These are phyloP conservation scores for Camelus dromedarius DNA, from an alignment of 2,113 vertebrate species.

Conservation along the genomic window DNA sequence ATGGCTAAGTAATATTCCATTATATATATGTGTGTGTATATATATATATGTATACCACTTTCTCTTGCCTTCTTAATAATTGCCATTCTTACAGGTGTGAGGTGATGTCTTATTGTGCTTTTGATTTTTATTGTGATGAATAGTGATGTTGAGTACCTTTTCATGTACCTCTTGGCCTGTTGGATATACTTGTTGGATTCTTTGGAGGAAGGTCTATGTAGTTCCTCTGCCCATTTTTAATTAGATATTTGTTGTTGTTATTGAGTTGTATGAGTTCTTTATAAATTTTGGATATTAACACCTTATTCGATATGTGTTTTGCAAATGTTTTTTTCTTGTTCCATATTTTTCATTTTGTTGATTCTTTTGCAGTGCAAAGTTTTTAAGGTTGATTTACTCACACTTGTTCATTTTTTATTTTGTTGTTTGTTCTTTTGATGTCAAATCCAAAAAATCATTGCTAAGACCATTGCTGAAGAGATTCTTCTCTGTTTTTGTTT, in stretches of 20 bases:
- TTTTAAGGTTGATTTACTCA: background rate
- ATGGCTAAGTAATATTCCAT: too few species aligned
- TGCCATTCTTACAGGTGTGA: background rate
- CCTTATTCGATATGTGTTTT: background rate
- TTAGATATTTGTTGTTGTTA: background rate
- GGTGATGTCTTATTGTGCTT: background rate
- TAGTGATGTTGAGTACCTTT: background rate
- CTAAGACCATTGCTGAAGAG: background rate
- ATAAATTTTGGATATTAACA: background rate
- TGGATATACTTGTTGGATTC: background rate
- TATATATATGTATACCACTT: too few species aligned
- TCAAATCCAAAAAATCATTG: background rate
- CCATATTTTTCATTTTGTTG: background rate
- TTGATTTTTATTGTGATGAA: background rate
- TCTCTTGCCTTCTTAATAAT: background rate
- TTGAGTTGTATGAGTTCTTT: background rate
- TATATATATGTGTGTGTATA: too few species aligned
- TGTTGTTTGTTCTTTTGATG: background rate
- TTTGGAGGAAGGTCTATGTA: background rate
- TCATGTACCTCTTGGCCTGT: background rate
- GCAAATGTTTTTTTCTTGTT: background rate
- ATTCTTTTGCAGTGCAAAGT: background rate
- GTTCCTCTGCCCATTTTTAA: background rate
- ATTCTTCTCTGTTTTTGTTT: background rate
- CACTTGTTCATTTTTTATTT: background rate